These are phyloP conservation scores for Ivindomyrus marchei DNA, from an alignment of 2,113 vertebrate genomes.

Conservation along the genomic window DNA sequence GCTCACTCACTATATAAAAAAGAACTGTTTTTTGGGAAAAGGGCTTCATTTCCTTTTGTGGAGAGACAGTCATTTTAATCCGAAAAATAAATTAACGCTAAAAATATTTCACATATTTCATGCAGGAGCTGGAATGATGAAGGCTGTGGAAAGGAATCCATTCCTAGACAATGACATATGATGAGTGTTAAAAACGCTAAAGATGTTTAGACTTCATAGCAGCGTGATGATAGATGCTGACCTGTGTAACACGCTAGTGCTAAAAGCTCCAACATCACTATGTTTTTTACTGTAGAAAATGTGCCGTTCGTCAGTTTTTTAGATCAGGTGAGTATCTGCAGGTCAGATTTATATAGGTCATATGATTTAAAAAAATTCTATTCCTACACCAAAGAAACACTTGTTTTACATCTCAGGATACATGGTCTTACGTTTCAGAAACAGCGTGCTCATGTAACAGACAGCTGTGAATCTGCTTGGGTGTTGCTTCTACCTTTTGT, in stretches of 20 bases:
- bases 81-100: neutral
- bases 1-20: neutral
- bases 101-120: constrained; percentile 1
- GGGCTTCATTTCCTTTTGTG: neutral
- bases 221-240: neutral
- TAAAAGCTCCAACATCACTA: neutral
- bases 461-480: neutral
- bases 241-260: neutral
- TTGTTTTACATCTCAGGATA: neutral
- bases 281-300: neutral
- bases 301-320: neutral
- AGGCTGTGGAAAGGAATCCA: neutral
- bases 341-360: neutral
- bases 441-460: neutral
- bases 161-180: neutral
- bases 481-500: neutral
- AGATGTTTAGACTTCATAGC: neutral
- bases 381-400: neutral
- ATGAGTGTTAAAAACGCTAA: neutral
- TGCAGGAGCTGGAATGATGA: neutral
- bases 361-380: neutral
- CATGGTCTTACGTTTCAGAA: neutral
- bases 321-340: neutral
- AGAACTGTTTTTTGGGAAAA: neutral
- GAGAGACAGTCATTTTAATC: neutral